Evolutionary conservation across 1,140 invertebrate species (phyloP).

Genomic region (Heliconius himera): DNA sequence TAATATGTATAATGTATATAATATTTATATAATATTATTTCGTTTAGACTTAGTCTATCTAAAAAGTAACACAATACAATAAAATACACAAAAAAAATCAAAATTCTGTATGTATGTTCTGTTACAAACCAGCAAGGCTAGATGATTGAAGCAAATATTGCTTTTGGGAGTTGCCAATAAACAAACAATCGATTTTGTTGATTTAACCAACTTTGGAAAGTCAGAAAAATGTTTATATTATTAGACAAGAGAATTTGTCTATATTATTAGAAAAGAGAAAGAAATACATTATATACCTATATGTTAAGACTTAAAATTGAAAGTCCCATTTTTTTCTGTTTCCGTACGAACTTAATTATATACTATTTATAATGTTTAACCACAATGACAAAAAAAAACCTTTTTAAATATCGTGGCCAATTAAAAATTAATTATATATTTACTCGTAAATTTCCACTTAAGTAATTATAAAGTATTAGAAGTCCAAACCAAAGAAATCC

Average conservation of each 20-base stretch:
- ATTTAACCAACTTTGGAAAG: background rate
- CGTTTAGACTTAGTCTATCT: background rate
- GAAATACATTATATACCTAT: too few relatives aligned
- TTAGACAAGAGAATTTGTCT: background rate
- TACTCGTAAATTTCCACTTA: background rate
- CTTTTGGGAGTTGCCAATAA: constrained; percentile 1
- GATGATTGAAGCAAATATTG: constrained; percentile 13
- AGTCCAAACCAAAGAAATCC: background rate
- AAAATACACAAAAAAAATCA: background rate
- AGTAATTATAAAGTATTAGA: background rate
- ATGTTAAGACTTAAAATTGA: too few relatives aligned
- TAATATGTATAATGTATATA: too few relatives aligned
- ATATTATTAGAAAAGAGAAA: background rate
- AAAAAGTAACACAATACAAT: background rate
- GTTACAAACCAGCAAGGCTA: constrained; percentile 3
- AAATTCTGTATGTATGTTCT: background rate
- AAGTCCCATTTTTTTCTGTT: too few relatives aligned
- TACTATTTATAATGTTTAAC: too few relatives aligned
- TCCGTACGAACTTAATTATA: too few relatives aligned
- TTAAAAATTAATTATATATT: too few relatives aligned
- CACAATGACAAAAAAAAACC: too few relatives aligned
- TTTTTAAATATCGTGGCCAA: too few relatives aligned
- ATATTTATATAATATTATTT: background rate
- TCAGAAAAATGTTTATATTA: background rate
- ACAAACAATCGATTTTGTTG: background rate